A percentile compares a stretch with the other conserved stretches of the same genome.
These are phyloP conservation scores for Oncopeltus fasciatus DNA, from an alignment of 1,140 invertebrate genomes.

Conservation along the genomic window DNA sequence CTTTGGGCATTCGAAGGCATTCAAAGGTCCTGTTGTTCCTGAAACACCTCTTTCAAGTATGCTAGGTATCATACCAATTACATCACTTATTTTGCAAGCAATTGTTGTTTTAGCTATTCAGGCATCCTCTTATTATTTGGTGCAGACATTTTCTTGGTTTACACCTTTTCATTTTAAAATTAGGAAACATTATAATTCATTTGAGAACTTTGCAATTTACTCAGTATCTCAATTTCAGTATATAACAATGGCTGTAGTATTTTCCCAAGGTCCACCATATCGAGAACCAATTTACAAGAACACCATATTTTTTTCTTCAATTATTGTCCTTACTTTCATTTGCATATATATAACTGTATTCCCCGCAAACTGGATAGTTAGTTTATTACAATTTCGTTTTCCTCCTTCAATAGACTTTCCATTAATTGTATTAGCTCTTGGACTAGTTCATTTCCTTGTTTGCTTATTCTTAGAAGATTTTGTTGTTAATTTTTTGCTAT, in stretches of 20 bases:
- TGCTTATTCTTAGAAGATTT: conserved; percentile 41
- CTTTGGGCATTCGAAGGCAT: conserved; percentile 65
- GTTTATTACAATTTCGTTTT: conserved; percentile 46
- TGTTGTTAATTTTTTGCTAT: conserved; percentile 37
- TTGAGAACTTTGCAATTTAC: conserved; percentile 77
- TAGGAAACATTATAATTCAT: conserved; percentile 37
- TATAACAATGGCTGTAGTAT: conserved; percentile 74
- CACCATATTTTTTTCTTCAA: conserved; percentile 42
- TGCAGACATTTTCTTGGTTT: conserved; percentile 59
- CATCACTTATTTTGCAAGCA: conserved; percentile 58
- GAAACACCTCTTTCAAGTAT: conserved; percentile 53
- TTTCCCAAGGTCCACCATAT: conserved; percentile 82
- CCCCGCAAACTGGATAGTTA: conserved; percentile 45
- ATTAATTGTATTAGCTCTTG: conserved; percentile 42
- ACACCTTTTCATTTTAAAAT: conserved; percentile 38
- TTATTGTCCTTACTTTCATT: conserved; percentile 44
- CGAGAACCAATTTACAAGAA: conserved; percentile 72
- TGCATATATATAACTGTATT: conserved; percentile 53
- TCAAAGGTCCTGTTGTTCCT: conserved; percentile 45
- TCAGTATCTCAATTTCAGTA: conserved; percentile 85
- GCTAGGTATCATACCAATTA: conserved; percentile 47
- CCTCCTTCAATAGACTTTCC: conserved; percentile 49
- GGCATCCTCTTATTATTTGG: conserved; percentile 42
- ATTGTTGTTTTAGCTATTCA: conserved; percentile 52
- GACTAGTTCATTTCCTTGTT: conserved; percentile 36